Conservation (phyloP, 2,888 invertebrate species). For the Arctia plantaginis region DNA sequence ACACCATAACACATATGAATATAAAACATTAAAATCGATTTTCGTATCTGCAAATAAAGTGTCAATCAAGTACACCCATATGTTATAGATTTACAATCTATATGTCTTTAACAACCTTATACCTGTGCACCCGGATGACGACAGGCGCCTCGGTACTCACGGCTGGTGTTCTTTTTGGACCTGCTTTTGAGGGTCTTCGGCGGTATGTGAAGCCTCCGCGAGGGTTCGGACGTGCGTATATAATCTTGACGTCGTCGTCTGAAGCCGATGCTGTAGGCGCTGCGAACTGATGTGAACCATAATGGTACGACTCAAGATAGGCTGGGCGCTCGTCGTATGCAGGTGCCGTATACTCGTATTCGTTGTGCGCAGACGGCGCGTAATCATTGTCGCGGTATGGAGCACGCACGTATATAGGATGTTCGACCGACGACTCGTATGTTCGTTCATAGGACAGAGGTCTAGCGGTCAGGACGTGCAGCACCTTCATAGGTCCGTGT, state of each 20-base stretch:
- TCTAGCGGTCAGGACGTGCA: constrained; percentile 40
- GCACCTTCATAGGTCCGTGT: constrained; percentile 65
- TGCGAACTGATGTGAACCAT: constrained; percentile 18
- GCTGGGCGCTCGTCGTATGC: constrained; percentile 22
- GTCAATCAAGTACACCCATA: not conserved
- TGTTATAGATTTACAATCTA: constrained; percentile 23
- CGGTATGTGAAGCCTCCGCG: constrained; percentile 74
- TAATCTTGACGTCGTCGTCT: constrained; percentile 55
- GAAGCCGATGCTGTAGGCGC: constrained; percentile 20
- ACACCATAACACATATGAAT: not conserved
- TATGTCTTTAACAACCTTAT: constrained; percentile 58
- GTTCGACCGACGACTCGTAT: constrained; percentile 53
- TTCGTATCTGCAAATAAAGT: not conserved
- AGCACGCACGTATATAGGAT: constrained; percentile 49
- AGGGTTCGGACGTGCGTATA: constrained; percentile 74
- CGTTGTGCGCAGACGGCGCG: constrained; percentile 20
- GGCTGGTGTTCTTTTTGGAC: constrained; percentile 36
- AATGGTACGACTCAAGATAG: constrained; percentile 13
- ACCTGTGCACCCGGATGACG: constrained; percentile 74
- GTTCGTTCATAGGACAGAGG: constrained; percentile 30
- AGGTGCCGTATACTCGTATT: constrained; percentile 34
- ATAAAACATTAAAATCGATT: not conserved
- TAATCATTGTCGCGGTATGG: constrained; percentile 36
- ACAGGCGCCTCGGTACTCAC: constrained; percentile 58
- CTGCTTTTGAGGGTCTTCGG: constrained; percentile 49